Conservation (phyloP, 2,888 invertebrate genomes). For the Cotesia congregata region DNA sequence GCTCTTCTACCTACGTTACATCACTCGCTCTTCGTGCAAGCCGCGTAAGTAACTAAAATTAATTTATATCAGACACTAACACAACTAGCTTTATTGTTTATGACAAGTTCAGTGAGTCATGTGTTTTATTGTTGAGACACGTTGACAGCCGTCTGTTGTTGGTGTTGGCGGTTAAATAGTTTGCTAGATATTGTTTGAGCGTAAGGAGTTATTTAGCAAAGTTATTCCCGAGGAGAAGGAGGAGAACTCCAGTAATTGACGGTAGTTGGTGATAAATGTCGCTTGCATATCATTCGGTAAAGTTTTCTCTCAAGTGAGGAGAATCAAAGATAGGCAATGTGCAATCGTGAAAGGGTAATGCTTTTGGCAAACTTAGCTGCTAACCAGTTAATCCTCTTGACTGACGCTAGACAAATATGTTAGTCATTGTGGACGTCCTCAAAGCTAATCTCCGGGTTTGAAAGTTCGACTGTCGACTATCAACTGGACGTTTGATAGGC, state of each 20-base stretch:
- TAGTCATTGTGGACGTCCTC: neutral
- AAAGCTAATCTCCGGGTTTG: neutral
- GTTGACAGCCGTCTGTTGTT: slow-evolving; percentile 8
- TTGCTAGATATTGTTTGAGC: neutral
- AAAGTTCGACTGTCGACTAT: neutral
- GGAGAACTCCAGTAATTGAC: slow-evolving; percentile 15
- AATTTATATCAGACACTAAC: neutral
- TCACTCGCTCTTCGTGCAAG: slow-evolving; percentile 71
- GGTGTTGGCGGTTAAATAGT: neutral
- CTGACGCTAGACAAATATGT: neutral
- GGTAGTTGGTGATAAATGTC: neutral
- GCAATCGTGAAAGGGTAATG: slow-evolving; percentile 31
- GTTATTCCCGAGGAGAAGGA: neutral
- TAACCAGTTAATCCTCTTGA: neutral
- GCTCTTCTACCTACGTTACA: slow-evolving; percentile 75
- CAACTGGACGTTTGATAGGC: neutral
- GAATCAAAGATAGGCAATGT: slow-evolving; percentile 24
- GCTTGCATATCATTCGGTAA: slow-evolving; percentile 1
- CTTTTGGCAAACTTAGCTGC: neutral
- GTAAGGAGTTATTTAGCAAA: slow-evolving; percentile 5
- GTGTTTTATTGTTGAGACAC: slow-evolving; percentile 8
- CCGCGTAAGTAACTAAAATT: slow-evolving; percentile 74
- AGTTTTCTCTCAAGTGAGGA: slow-evolving; percentile 22
- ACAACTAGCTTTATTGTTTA: slow-evolving; percentile 21
- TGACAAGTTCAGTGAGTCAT: slow-evolving; percentile 21